Evolutionary conservation across 2,797 vertebrate species (phyloP).

Genomic region (Antennarius maculatus): DNA sequence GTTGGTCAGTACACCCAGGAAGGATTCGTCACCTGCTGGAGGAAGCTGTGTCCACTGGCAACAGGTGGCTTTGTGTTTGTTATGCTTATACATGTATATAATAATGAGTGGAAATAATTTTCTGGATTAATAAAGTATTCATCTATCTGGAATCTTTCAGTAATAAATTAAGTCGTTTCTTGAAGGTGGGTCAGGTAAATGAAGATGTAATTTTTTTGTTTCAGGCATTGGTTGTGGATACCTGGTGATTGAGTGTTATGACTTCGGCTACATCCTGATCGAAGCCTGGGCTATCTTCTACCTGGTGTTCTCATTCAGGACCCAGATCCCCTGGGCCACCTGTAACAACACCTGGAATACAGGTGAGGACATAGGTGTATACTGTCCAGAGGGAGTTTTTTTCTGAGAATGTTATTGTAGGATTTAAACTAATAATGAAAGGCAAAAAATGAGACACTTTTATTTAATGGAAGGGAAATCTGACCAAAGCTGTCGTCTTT

Average conservation of each 20-base stretch:
- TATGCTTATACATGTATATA: no score
- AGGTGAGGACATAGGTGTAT: conserved; percentile 25
- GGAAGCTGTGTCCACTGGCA: conserved; percentile 65
- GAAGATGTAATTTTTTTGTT: neutral
- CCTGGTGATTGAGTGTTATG: conserved; percentile 44
- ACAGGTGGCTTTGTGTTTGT: conserved; percentile 39
- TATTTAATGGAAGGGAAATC: no score
- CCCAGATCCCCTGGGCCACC: conserved; percentile 64
- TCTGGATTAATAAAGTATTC: no score
- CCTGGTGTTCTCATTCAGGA: conserved; percentile 63
- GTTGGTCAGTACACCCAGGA: conserved; percentile 71
- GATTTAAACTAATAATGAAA: no score
- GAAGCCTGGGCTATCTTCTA: conserved; percentile 70
- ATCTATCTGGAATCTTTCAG: neutral
- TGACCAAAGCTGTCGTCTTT: no score
- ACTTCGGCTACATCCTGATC: conserved; percentile 49
- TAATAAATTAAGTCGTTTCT: neutral
- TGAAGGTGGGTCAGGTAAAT: no score
- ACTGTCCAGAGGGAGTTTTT: no score
- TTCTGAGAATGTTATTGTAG: no score
- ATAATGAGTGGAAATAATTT: neutral
- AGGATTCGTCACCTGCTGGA: conserved; percentile 71
- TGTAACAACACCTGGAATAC: conserved; percentile 72
- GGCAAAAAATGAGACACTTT: no score
- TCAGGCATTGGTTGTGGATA: conserved; percentile 54